phyloP scores from a whole-genome alignment of 2,797 vertebrate genomes.

The Hoplostethus mediterraneus region DNA sequence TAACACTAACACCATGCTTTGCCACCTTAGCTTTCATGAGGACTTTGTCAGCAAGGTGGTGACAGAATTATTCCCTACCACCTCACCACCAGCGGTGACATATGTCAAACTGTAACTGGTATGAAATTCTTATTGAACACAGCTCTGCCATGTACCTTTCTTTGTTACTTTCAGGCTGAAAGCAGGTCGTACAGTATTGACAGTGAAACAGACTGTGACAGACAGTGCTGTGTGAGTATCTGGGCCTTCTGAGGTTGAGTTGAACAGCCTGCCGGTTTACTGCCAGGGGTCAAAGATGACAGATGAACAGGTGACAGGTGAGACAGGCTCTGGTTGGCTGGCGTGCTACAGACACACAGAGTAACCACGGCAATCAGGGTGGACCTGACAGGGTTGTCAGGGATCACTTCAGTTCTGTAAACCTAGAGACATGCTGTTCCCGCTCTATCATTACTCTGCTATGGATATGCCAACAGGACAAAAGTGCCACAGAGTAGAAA shows the following conservation, averaged over 20 bases:
- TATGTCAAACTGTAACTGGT: constrained; percentile 25
- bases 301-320: constrained; percentile 56
- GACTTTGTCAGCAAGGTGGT: background rate
- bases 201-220: constrained; percentile 15
- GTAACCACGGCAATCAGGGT: constrained; percentile 57
- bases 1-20: background rate
- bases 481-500: constrained; percentile 20
- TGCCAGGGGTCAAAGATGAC: constrained; percentile 62
- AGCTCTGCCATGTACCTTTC: background rate
- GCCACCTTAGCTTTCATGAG: constrained; percentile 1
- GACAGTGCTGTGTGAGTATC: background rate
- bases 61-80: background rate
- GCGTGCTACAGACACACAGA: constrained; percentile 31
- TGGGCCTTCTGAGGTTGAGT: background rate
- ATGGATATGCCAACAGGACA: constrained; percentile 40
- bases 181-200: constrained; percentile 1
- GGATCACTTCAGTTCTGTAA: constrained; percentile 59
- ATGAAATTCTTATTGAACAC: constrained; percentile 13
- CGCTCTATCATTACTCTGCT: constrained; percentile 49
- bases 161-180: constrained; percentile 6
- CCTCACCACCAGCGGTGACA: background rate
- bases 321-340: constrained; percentile 48
- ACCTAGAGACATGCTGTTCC: constrained; percentile 34
- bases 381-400: constrained; percentile 43
- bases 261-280: constrained; percentile 11